Evolutionary conservation across 2,797 vertebrate species (phyloP), one percentile per base, ranked within the genome.

Genomic region (Prunella strophiata): DNA sequence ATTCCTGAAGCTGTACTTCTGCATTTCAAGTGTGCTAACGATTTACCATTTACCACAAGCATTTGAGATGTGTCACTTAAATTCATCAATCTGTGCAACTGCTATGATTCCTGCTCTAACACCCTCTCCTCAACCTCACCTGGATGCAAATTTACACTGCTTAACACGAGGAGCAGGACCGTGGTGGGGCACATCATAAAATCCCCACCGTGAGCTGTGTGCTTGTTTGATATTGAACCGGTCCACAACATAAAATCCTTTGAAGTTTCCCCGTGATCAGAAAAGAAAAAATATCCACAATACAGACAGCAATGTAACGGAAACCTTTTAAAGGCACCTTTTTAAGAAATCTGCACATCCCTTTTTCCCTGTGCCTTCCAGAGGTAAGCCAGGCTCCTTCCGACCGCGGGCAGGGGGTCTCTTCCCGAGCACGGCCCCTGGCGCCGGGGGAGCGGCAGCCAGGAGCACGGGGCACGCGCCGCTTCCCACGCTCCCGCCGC

Each of bases 281-380:
- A 2, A 21, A 16, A 58, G 5, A 7, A 40, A 54, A 85, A 51
- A 3, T 1, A 48, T 4, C 63, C 32, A 27, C 14, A 15, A 5
- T 1, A 23, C 14, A 23, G 23, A 10, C 1, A 6, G 7, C 38
- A 11, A 2, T 0, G 7, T 10, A 55, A 32, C 1, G 5, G 48
- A 6, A 6, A 22, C 16, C 15, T 27, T 76, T 18, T 6, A 32
- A 76, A 76, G 51, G n/a, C 30, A 40, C 1, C 13, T 47, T 40
- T n/a, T 30, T 6, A 0, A 23, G 29, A 40, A 34, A 29, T 8
- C 1, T 7, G 25, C 1, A 10, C 10, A 16, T 4, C 6, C 12
- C 10, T 17, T 16, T 19, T 1, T 0, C 7, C 7, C 34, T 2
- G 8, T 15, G 2, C 10, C 34, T 19, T 17, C 8, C 5, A 29